Evolutionary conservation across 2,113 vertebrate species (phyloP), one percentile per base, ranked within the genome.

Genomic region (Carassius carassius): DNA sequence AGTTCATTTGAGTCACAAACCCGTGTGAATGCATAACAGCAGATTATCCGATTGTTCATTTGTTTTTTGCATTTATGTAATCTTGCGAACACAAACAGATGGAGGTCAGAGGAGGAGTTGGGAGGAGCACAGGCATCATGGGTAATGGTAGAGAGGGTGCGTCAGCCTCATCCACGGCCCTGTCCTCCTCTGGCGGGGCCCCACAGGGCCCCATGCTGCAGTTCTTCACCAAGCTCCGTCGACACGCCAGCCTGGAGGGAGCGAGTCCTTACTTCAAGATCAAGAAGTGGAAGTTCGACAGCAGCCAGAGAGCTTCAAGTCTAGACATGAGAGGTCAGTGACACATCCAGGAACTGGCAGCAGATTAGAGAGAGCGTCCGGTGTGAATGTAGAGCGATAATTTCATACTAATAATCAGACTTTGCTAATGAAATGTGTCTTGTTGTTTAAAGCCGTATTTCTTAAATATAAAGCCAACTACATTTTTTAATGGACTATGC

Each of bases 211-310:
- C 96, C 0, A 90, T 99, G 70, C 92, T 97, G 84, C 97, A 98
- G 87, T 98, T 99, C 93, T 95, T 98, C 90, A 95, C 95, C 63
- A 97, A 97, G 88, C 93, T 99, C 87, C 93, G 97, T 3, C 96
- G 97, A 9, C 97, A 99, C 0, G 96, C 98, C 84, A 99, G 98
- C 91, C 93, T 98, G 87, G 98, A 99, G 0, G 97, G 97, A 29
- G 95, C 97, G 80, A 98, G 97, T 89, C 98, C 98, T 44, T 99
- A 98, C 91, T 97, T 99, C 92, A 97, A 94, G 91, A 98, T 99
- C 92, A 98, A 98, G 92, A 98, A 96, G 86, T 99, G 97, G 98
- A 98, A 98, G 87, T 92, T 99, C 89, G 97, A 98, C 92, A 96
- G 95, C 89, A 98, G 92, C 92, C 98, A 99, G 89, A 92, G 98